Evolutionary conservation across 2,797 vertebrate species (phyloP).

Genomic region (Neopelma chrysocephalum): DNA sequence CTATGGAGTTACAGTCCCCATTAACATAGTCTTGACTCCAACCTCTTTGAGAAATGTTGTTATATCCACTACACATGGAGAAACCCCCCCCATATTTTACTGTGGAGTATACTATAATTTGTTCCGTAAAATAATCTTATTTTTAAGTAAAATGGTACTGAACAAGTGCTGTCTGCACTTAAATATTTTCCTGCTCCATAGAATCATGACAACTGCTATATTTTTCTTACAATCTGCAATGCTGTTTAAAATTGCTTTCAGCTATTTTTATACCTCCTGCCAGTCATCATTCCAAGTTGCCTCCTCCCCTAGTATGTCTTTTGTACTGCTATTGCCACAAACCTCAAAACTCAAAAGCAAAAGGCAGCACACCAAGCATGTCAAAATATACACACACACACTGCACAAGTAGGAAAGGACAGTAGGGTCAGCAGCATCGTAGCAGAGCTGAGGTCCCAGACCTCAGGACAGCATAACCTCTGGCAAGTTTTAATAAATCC

Average conservation of each 20-base stretch:
- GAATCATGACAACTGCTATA: background rate
- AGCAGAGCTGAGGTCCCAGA: background rate
- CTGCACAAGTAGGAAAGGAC: background rate
- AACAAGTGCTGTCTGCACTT: background rate
- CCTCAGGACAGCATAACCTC: background rate
- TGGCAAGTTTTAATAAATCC: background rate
- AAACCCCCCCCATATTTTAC: background rate
- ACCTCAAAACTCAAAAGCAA: background rate
- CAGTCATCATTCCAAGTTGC: background rate
- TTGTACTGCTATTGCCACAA: background rate
- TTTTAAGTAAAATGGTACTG: background rate
- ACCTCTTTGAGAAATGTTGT: background rate
- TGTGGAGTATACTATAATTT: background rate
- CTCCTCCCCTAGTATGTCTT: background rate
- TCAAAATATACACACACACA: rapidly evolving
- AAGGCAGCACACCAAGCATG: background rate
- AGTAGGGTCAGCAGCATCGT: rapidly evolving
- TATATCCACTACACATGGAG: rapidly evolving
- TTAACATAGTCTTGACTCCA: background rate
- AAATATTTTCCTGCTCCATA: background rate
- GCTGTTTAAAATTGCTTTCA: background rate
- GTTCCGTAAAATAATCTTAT: background rate
- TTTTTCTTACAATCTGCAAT: background rate
- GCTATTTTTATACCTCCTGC: background rate
- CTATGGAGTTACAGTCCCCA: background rate